Conservation (phyloP, 2,113 vertebrate genomes). For the Sinocyclocheilus rhinocerous region DNA sequence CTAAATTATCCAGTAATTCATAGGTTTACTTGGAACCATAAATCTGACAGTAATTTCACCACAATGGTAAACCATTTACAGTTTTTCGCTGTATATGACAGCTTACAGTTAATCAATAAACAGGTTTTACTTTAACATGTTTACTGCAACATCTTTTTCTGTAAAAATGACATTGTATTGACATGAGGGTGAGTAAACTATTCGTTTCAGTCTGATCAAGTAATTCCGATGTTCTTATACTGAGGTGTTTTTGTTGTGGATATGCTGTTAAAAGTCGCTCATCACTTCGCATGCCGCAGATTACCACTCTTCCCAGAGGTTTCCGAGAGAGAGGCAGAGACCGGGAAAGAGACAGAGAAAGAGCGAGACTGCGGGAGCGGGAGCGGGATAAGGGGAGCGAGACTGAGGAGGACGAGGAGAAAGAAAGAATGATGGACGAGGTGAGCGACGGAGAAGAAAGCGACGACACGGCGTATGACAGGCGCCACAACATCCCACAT, state of each 20-base stretch:
- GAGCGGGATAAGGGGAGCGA: constrained; percentile 68
- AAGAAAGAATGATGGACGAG: constrained; percentile 62
- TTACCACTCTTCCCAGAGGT: constrained; percentile 65
- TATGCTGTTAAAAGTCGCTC: background rate
- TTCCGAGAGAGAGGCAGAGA: constrained; percentile 55
- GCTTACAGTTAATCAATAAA: background rate
- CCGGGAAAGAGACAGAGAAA: constrained; percentile 53
- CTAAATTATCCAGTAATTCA: background rate
- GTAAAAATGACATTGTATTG: background rate
- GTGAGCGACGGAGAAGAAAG: constrained; percentile 78
- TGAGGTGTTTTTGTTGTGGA: background rate
- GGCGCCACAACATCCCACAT: constrained; percentile 67
- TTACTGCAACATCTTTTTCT: background rate
- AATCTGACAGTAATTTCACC: background rate
- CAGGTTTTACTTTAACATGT: background rate
- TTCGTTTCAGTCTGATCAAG: background rate
- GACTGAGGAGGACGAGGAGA: constrained; percentile 75
- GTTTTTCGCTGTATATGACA: background rate
- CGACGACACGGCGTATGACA: constrained; percentile 78
- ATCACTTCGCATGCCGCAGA: constrained; percentile 52
- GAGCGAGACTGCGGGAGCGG: constrained; percentile 60
- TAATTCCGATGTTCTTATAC: background rate
- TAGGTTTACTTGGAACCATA: background rate
- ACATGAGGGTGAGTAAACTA: background rate
- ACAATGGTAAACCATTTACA: background rate